Conservation (phyloP, 1,140 invertebrate species). For the Sycophaga agraensis region DNA sequence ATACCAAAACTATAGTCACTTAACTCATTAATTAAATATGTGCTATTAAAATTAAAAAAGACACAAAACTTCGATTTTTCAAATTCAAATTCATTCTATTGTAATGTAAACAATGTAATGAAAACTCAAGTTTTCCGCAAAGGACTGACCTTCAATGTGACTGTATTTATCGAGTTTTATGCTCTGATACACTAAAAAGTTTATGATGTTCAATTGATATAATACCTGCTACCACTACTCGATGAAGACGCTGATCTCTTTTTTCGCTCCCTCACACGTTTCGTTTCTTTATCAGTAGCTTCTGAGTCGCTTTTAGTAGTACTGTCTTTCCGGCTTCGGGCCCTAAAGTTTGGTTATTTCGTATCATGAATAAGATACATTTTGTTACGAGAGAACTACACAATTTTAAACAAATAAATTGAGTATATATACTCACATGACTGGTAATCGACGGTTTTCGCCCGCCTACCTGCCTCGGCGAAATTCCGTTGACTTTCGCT, state of each 20-base stretch:
- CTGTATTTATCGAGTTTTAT: background rate
- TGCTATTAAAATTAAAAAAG: too few species aligned
- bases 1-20: too few species aligned
- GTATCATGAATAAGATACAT: background rate
- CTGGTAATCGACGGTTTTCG: background rate
- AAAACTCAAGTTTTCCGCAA: too few species aligned
- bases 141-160: too few species aligned
- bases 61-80: too few species aligned
- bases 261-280: slow-evolving; percentile 69
- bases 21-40: too few species aligned
- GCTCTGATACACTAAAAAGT: background rate
- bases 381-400: background rate
- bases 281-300: slow-evolving; percentile 69
- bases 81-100: too few species aligned
- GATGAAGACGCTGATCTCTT: slow-evolving; percentile 73
- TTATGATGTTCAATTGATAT: background rate
- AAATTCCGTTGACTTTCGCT: background rate
- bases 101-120: too few species aligned
- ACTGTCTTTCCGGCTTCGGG: slow-evolving; percentile 63
- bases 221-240: slow-evolving; percentile 74
- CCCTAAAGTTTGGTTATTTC: slow-evolving; percentile 54
- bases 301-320: slow-evolving; percentile 61
- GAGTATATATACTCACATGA: slow-evolving; percentile 18
- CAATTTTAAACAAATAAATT: background rate
- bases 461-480: slow-evolving; percentile 15